These are phyloP conservation scores for Macrostomum lignano DNA, from an alignment of 1,140 invertebrate genomes.

Conservation along the genomic window DNA sequence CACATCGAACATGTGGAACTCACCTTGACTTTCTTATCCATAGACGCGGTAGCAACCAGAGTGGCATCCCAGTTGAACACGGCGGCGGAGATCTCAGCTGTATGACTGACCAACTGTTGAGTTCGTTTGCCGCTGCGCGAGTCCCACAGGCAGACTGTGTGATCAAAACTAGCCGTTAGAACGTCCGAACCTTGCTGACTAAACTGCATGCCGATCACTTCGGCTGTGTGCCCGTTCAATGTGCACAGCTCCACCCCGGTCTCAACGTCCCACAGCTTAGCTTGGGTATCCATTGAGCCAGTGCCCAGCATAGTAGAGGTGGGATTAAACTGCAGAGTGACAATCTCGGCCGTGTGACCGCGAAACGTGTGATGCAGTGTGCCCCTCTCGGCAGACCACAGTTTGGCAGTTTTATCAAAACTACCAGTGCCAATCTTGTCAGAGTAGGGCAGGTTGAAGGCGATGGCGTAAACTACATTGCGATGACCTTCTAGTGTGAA, in stretches of 20 bases:
- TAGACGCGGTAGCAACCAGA: conserved; percentile 37
- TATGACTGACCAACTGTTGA: conserved; percentile 37
- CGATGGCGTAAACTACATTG: conserved; percentile 48
- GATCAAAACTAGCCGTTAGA: conserved; percentile 48
- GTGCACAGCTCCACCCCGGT: conserved; percentile 35
- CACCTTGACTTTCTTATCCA: conserved; percentile 41
- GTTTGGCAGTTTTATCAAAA: conserved; percentile 44
- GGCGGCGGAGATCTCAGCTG: conserved; percentile 42
- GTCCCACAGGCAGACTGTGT: conserved; percentile 44
- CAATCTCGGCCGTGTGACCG: conserved; percentile 44
- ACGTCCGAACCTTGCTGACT: conserved; percentile 38
- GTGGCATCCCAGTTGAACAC: conserved; percentile 42
- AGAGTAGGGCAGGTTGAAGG: conserved; percentile 43
- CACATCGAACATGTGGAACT: background rate
- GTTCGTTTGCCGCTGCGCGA: conserved; percentile 37
- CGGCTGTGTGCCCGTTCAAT: conserved; percentile 38
- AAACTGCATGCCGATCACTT: conserved; percentile 42
- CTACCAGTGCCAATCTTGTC: conserved; percentile 45
- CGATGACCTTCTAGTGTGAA: conserved; percentile 41
- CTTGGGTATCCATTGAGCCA: conserved; percentile 43
- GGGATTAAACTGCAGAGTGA: conserved; percentile 37
- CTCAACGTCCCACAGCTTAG: conserved; percentile 38
- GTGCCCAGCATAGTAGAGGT: conserved; percentile 36
- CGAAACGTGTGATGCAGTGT: conserved; percentile 38
- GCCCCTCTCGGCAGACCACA: conserved; percentile 39